A percentile compares a stretch with the other conserved stretches of the same genome.
Conservation (phyloP, 2,888 invertebrate genomes). For the Siphlonurus alternatus region DNA sequence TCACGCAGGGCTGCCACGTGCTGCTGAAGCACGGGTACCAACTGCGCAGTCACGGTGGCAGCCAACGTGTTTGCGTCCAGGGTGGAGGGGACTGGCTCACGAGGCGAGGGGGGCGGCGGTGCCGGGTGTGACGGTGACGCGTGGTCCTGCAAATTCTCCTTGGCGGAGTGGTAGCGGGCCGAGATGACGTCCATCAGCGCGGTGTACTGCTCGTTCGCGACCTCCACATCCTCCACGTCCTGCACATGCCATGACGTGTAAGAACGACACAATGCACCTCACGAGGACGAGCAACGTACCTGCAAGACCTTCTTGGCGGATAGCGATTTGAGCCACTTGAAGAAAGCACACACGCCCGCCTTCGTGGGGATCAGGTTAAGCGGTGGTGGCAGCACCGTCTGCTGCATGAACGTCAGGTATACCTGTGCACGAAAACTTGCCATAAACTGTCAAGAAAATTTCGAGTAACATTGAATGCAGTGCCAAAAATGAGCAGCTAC, state of each 20-base stretch:
- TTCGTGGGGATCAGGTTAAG: slow-evolving; percentile 50
- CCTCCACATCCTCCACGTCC: not conserved
- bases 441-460: not conserved
- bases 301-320: not conserved
- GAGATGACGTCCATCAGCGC: not conserved
- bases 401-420: slow-evolving; percentile 53
- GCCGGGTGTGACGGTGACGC: no score
- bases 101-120: not conserved
- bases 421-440: slow-evolving; percentile 23
- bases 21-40: not conserved
- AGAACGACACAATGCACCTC: no score
- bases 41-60: not conserved
- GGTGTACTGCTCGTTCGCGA: not conserved
- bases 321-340: slow-evolving; percentile 26
- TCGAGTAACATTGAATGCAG: slow-evolving; percentile 6
- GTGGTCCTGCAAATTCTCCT: not conserved
- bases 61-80: not conserved
- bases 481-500: no score
- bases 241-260: not conserved
- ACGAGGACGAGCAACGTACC: no score
- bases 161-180: not conserved
- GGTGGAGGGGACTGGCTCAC: not conserved
- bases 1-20: not conserved
- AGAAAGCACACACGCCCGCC: slow-evolving; percentile 27
- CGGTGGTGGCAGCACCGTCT: slow-evolving; percentile 50